Conservation (phyloP, 2,113 vertebrate species). For the Grantiella picta region DNA sequence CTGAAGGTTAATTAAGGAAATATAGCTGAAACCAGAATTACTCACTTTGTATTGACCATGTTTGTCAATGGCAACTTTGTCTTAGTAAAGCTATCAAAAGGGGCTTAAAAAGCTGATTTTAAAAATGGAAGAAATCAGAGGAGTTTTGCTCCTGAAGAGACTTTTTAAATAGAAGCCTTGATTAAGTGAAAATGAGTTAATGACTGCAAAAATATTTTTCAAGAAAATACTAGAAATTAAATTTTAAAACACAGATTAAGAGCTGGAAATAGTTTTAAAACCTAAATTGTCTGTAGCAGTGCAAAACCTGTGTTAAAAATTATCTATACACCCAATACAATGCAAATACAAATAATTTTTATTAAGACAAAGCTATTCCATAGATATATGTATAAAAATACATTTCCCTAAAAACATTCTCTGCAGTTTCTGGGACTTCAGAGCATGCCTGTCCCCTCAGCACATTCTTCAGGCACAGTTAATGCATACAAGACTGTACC, state of each 20-base stretch:
- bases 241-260: background rate
- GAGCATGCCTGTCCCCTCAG: background rate
- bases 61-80: background rate
- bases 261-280: background rate
- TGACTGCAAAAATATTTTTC: constrained; percentile 30
- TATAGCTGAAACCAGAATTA: background rate
- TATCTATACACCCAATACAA: background rate
- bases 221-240: background rate
- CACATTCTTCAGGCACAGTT: background rate
- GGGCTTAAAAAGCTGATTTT: background rate
- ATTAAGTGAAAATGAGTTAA: constrained; percentile 14
- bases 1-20: background rate
- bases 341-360: background rate
- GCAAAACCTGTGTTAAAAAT: background rate
- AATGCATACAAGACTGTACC: background rate
- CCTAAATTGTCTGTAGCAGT: background rate
- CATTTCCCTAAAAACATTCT: background rate
- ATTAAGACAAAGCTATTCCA: background rate
- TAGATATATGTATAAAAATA: background rate
- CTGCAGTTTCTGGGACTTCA: background rate
- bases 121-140: background rate
- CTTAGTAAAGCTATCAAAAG: background rate
- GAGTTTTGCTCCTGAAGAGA: background rate
- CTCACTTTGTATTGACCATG: background rate
- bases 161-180: constrained; percentile 39